phyloP scores from a whole-genome alignment of 2,797 vertebrate species.

The Esox lucius region DNA sequence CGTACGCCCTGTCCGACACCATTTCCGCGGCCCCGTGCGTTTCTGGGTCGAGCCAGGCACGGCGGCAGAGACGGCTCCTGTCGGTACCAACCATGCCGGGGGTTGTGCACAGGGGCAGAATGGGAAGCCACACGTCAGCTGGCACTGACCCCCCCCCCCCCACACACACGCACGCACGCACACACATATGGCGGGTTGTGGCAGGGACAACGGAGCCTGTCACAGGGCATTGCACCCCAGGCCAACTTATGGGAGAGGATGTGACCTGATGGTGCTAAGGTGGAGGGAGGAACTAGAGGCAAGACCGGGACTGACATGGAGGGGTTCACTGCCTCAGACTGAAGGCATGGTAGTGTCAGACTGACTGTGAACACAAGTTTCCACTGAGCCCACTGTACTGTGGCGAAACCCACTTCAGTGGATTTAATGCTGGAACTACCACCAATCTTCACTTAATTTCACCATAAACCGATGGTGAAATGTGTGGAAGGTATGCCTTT shows the following conservation, averaged over 20 bases:
- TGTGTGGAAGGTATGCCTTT: no score
- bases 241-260: neutral
- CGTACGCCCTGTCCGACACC: neutral
- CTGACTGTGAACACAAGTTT: neutral
- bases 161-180: no score
- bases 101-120: neutral
- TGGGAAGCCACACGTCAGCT: neutral
- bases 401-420: no score
- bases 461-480: no score
- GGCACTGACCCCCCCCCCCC: neutral
- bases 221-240: neutral
- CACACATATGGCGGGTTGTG: neutral
- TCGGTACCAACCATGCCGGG: neutral
- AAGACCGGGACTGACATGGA: neutral
- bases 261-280: neutral
- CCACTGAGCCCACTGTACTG: neutral
- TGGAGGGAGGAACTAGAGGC: neutral
- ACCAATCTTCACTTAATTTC: no score
- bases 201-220: neutral
- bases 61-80: neutral
- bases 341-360: neutral
- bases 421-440: no score
- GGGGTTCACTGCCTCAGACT: neutral
- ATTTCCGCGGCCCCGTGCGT: neutral
- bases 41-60: neutral